Percentiles rank a stretch among this genome's conserved stretches.
Conservation (phyloP, 2,888 invertebrate genomes). For the Phengaris arion region DNA sequence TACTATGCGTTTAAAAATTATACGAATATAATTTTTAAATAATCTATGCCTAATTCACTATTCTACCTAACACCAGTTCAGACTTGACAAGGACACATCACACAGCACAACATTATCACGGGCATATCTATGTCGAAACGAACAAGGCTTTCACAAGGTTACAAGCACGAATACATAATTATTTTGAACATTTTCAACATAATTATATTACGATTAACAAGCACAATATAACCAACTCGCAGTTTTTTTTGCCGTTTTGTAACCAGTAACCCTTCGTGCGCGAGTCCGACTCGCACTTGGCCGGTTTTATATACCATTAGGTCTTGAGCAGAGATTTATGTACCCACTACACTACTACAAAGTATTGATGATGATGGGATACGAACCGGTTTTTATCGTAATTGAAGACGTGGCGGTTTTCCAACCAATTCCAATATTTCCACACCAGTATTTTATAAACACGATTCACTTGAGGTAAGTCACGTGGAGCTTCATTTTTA, state of each 20-base stretch:
- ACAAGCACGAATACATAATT: slow-evolving; percentile 3
- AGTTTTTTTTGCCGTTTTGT: no score
- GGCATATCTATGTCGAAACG: background rate
- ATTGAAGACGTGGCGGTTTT: slow-evolving; percentile 75
- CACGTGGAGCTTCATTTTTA: slow-evolving; percentile 43
- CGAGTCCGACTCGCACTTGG: no score
- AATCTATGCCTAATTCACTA: background rate
- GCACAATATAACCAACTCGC: no score
- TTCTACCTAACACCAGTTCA: background rate
- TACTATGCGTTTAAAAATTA: no score
- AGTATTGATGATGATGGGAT: background rate
- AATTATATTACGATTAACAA: no score
- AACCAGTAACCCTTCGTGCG: no score
- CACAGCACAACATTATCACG: background rate
- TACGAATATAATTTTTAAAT: no score
- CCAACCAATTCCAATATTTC: slow-evolving; percentile 78
- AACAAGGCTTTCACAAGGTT: background rate
- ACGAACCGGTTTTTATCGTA: slow-evolving; percentile 62
- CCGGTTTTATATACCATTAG: no score
- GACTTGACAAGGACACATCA: background rate
- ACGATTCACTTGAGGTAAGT: slow-evolving; percentile 41
- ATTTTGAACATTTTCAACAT: background rate
- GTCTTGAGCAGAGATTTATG: no score
- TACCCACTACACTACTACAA: no score
- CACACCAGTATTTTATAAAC: slow-evolving; percentile 79